Conservation (phyloP, 2,888 invertebrate species). For the Lepidonotus clava region DNA sequence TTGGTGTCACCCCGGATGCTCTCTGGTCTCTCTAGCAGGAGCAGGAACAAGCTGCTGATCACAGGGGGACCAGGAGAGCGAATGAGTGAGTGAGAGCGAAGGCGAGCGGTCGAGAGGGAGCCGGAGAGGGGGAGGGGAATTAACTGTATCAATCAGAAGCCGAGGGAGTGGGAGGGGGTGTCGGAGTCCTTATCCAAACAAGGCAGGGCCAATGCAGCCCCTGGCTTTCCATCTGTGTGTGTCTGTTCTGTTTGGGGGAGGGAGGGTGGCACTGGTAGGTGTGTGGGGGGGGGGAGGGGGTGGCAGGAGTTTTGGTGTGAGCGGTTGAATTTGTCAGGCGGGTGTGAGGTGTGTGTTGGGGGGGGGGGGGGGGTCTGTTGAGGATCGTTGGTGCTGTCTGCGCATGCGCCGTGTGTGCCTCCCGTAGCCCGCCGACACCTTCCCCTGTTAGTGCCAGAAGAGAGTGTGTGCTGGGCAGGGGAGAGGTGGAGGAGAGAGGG, state of each 20-base stretch:
- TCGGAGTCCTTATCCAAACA: slow-evolving; percentile 24
- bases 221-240: background rate
- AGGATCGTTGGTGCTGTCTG: slow-evolving; percentile 7
- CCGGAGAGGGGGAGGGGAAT: background rate
- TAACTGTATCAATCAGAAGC: slow-evolving; percentile 27
- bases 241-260: background rate
- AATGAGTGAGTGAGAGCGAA: too few relatives aligned
- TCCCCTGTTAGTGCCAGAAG: too few relatives aligned
- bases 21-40: too few relatives aligned
- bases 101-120: background rate
- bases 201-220: background rate
- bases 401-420: background rate
- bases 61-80: too few relatives aligned
- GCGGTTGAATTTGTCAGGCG: background rate
- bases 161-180: background rate
- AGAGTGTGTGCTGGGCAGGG: background rate
- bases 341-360: background rate
- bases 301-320: background rate
- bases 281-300: background rate
- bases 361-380: background rate
- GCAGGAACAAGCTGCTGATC: too few relatives aligned
- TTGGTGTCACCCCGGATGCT: too few relatives aligned
- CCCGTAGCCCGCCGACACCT: background rate
- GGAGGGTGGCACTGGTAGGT: background rate
- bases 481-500: slow-evolving; percentile 33